Evolutionary conservation across 2,888 invertebrate genomes (phyloP).

Genomic region (Tachina fera): DNA sequence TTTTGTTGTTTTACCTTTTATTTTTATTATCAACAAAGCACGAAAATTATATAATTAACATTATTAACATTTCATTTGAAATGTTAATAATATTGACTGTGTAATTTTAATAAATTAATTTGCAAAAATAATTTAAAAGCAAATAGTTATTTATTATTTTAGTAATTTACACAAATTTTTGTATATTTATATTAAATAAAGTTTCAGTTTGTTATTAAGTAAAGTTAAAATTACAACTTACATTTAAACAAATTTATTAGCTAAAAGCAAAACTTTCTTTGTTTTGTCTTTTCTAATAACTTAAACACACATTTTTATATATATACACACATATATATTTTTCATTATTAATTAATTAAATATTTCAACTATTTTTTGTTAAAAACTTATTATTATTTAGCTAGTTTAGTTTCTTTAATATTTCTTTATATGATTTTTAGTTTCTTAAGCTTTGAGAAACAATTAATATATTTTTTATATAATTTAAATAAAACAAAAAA

Average conservation of each 20-base stretch:
- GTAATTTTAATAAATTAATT: slow-evolving; percentile 4
- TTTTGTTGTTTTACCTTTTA: slow-evolving; percentile 1
- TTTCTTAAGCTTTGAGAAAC: slow-evolving; percentile 48
- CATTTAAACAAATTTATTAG: slow-evolving; percentile 43
- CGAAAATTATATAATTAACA: slow-evolving; percentile 27
- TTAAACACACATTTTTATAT: slow-evolving; percentile 2
- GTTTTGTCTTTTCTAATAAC: slow-evolving; percentile 24
- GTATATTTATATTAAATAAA: slow-evolving; percentile 37
- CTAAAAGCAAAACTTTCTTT: slow-evolving; percentile 61
- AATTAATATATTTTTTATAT: slow-evolving; percentile 43
- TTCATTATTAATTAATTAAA: neutral
- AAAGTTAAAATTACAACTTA: slow-evolving; percentile 40
- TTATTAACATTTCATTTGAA: slow-evolving; percentile 11
- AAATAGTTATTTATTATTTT: slow-evolving; percentile 9
- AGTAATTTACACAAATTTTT: slow-evolving; percentile 2
- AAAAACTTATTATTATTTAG: slow-evolving; percentile 47
- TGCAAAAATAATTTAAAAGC: neutral
- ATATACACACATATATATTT: neutral
- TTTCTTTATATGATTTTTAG: slow-evolving; percentile 39
- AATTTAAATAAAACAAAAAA: slow-evolving; percentile 10
- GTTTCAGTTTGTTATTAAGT: slow-evolving; percentile 26
- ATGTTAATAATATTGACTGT: slow-evolving; percentile 38
- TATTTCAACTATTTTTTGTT: slow-evolving; percentile 40
- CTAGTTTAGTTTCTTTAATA: slow-evolving; percentile 32
- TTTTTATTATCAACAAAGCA: neutral